Evolutionary conservation across 2,113 vertebrate species (phyloP), one percentile per base, ranked within the genome.

Genomic region (Harpagus bidentatus): DNA sequence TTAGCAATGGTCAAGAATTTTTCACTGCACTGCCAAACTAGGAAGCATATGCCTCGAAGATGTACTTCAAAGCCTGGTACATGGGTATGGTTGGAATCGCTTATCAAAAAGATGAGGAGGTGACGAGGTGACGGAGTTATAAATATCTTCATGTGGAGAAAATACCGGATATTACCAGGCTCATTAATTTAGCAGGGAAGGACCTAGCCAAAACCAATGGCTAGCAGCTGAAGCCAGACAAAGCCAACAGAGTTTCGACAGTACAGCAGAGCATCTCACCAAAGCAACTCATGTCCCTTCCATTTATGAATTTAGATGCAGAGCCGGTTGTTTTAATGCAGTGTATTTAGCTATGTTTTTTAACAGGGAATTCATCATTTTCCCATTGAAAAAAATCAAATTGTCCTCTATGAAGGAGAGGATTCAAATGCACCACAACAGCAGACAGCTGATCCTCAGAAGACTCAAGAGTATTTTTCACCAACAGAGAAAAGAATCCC

Each of bases 161-260:
- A 70, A 92, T 14, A 53, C 61, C 13, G 29, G 79, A 76, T 88
- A 76, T 84, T 69, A 47, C n/a, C 43, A 36, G 58, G 38, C 50
- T 85, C 34, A 26, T 80, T 58, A 40, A 59, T 47, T 53, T 9
- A 58, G 38, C 34, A 31, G 34, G 31, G 74, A 85, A 79, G n/a
- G n/a, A 48, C 25, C 21, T 7, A 52, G 55, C 19, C 55, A 80
- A 76, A 81, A 65, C 22, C 85, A 53, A 53, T 3, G 56, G 69
- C 73, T 92, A 70, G 67, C 84, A 81, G 85, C 93, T 88, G 80
- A 92, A 76, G 74, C n/a, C 69, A 76, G 18, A 32, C 48, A 38
- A 67, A 62, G 78, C 61, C 83, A 79, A 31, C 6, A 32, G 47
- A 23, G 8, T 45, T 56, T 48, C 32, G 31, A 53, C 34, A 56